Evolutionary conservation across 2,797 vertebrate genomes (phyloP), one percentile per base, ranked within the genome.

Genomic region (Notolepis coatsorum): DNA sequence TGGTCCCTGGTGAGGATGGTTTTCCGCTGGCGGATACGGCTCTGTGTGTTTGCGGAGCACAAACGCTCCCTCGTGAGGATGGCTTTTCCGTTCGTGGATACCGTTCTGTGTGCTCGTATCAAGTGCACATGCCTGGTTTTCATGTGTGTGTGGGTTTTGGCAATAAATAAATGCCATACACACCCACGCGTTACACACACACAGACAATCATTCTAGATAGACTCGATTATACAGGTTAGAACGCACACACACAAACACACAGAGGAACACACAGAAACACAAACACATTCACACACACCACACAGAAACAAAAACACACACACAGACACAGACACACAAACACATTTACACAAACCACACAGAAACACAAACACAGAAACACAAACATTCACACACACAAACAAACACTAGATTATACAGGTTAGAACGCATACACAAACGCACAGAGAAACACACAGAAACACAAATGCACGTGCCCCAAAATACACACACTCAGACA

Each of bases 321-420:
- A 10, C 13, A 17, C 21, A 21, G 27, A 47, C 37, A 72, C 54
- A 64, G 72, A 71, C 61, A 61, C 53, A 69, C 48, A 72, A 43
- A 65, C 57, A 66, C 48, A 15, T 42, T 53, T 7, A 17, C 2
- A 53, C 59, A 73, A 27, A 23, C 12, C 35, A 75, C 58, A 65
- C 46, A 20, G 61, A 61, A 58, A 78, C 62, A 63, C 69, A 83
- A 52, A 59, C 30, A n/a, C 42, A 30, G 56, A 65, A 12, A 64
- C 45, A 73, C 20, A 47, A 18, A 59, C 21, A 68, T 49, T 43
- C 39, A 48, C 35, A 54, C 12, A 42, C 28, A 77, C 7, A 69
- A 62, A 71, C 50, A 52, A 61, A 45, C 4, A 37, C 33, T 3
- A 20, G 35, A 30, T 12, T 8, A 53, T 9, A 15, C n/a, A n/a